phyloP scores from a whole-genome alignment of 2,113 vertebrate genomes.

The Myotis yumanensis region DNA sequence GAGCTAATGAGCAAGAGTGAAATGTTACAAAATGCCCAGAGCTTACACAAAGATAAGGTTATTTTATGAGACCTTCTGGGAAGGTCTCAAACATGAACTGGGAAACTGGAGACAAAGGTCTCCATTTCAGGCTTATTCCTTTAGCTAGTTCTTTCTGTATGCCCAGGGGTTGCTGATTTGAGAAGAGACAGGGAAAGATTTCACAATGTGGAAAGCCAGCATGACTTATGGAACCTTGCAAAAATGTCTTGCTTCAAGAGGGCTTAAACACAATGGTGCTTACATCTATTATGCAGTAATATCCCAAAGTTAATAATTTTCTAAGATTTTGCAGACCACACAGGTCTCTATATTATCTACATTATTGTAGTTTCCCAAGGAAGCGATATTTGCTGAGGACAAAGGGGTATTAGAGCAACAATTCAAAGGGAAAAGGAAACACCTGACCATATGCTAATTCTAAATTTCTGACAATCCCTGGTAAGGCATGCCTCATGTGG shows the following conservation, averaged over 20 bases:
- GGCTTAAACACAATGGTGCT: not conserved
- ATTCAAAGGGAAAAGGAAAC: conserved; percentile 1
- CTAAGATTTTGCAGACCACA: not conserved
- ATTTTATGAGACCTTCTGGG: not conserved
- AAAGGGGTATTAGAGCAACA: not conserved
- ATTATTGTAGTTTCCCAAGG: not conserved
- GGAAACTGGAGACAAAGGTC: not conserved
- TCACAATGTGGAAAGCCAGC: not conserved
- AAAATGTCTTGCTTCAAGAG: not conserved
- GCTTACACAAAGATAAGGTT: not conserved
- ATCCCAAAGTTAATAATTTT: not conserved
- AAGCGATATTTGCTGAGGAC: not conserved
- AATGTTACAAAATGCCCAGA: not conserved
- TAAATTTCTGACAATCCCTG: not conserved
- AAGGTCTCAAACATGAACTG: not conserved
- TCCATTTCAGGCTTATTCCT: not conserved
- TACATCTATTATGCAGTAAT: not conserved
- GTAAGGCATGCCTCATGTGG: not conserved
- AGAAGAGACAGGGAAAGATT: not conserved
- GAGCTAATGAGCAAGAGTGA: not conserved
- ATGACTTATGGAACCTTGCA: not conserved
- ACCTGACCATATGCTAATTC: not conserved
- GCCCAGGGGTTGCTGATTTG: not conserved
- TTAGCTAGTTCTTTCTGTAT: not conserved
- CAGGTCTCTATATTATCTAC: not conserved